Conservation (phyloP, 2,797 vertebrate genomes). For the Catostomus latipinnis region DNA sequence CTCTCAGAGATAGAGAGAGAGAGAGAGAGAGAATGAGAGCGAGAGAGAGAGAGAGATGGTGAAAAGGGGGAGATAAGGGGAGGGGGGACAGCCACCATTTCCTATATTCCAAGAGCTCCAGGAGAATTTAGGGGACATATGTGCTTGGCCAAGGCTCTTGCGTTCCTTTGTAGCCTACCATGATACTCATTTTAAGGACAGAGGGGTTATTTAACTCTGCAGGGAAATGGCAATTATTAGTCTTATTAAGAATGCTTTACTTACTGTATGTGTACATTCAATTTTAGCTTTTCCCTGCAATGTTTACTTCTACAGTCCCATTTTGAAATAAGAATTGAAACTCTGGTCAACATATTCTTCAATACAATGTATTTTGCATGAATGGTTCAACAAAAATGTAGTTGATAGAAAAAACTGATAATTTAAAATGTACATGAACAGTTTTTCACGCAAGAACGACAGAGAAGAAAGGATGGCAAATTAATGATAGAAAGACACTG, state of each 20-base stretch:
- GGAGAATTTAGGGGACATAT: conserved; percentile 1
- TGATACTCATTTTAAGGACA: not conserved
- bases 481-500: not conserved
- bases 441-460: not conserved
- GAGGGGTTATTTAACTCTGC: conserved; percentile 20
- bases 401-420: not conserved
- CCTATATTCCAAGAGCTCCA: conserved; percentile 38
- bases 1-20: conserved; percentile 42
- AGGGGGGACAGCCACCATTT: conserved; percentile 52
- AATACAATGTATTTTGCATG: not conserved
- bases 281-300: too few relatives aligned
- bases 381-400: not conserved
- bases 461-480: not conserved
- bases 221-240: not conserved
- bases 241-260: too few relatives aligned
- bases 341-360: too few relatives aligned
- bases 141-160: conserved; percentile 6
- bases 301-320: too few relatives aligned
- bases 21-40: not conserved
- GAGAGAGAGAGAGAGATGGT: conserved; percentile 37
- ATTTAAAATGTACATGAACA: conserved; percentile 67
- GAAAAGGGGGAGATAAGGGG: conserved; percentile 24
- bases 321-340: too few relatives aligned
- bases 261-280: too few relatives aligned
- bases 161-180: not conserved